phyloP scores from a whole-genome alignment of 2,113 vertebrate species.

The Hiodon tergisus region DNA sequence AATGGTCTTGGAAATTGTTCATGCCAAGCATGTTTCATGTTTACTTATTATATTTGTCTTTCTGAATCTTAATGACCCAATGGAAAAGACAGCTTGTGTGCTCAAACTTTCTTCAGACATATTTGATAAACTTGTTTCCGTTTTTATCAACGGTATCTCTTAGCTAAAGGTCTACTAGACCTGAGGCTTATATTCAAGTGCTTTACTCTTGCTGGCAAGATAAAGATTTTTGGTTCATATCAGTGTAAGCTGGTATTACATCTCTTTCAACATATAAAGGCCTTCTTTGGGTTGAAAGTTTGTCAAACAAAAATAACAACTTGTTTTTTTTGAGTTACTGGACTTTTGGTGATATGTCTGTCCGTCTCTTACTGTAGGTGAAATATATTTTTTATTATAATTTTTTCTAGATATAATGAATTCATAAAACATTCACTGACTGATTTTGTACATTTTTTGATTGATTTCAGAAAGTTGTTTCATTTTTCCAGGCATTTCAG shows the following conservation, averaged over 20 bases:
- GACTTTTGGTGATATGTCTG: too few relatives aligned
- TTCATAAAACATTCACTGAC: too few relatives aligned
- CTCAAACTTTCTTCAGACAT: background rate
- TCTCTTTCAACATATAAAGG: constrained; percentile 10
- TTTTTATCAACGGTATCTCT: constrained; percentile 13
- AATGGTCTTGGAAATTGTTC: too few relatives aligned
- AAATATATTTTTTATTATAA: too few relatives aligned
- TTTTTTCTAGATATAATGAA: too few relatives aligned
- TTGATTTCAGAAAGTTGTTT: too few relatives aligned
- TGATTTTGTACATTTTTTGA: too few relatives aligned
- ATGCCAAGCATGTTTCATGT: background rate
- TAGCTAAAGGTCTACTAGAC: constrained; percentile 14
- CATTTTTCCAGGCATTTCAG: too few relatives aligned
- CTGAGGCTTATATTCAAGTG: constrained; percentile 15
- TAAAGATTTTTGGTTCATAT: constrained; percentile 22
- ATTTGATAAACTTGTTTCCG: constrained; percentile 4
- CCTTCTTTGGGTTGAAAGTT: constrained; percentile 8
- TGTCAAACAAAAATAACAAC: constrained; percentile 1
- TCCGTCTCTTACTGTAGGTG: too few relatives aligned
- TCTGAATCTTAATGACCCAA: background rate
- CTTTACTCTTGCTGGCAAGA: constrained; percentile 13
- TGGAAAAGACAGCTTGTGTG: background rate
- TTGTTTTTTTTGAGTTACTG: background rate
- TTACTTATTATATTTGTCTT: background rate
- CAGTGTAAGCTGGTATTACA: constrained; percentile 12